Evolutionary conservation across 1,140 invertebrate species (phyloP).

Genomic region (Drosophila hydei): DNA sequence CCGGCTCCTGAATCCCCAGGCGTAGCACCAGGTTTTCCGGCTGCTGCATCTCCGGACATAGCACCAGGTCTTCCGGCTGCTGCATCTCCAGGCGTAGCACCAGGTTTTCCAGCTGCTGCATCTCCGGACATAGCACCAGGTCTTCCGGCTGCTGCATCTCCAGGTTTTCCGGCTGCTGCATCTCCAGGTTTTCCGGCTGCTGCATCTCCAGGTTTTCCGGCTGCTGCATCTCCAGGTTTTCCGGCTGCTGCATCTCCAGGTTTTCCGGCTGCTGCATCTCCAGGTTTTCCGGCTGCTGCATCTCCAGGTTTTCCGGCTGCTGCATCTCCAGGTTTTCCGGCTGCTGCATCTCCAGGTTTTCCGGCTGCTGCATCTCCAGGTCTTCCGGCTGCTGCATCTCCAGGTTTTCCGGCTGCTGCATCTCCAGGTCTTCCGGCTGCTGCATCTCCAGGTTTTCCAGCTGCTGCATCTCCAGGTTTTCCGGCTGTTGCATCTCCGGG

Average conservation of each 20-base stretch:
- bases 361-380: not conserved
- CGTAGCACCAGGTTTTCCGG: not conserved
- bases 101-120: not conserved
- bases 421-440: not conserved
- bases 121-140: not conserved
- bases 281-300: not conserved
- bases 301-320: not conserved
- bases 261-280: not conserved
- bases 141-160: not conserved
- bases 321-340: not conserved
- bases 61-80: too few species aligned
- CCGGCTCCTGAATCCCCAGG: not conserved
- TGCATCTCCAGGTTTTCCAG: not conserved
- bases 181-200: not conserved
- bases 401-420: not conserved
- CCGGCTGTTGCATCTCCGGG: not conserved
- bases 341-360: not conserved
- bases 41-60: too few species aligned
- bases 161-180: not conserved
- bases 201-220: not conserved
- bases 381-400: not conserved
- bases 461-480: not conserved
- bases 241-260: not conserved
- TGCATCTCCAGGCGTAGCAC: conserved; percentile 1
- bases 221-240: not conserved